Base-by-base conservation (phyloP, 2,113 vertebrate species). In the Callaeas wilsoni region DNA sequence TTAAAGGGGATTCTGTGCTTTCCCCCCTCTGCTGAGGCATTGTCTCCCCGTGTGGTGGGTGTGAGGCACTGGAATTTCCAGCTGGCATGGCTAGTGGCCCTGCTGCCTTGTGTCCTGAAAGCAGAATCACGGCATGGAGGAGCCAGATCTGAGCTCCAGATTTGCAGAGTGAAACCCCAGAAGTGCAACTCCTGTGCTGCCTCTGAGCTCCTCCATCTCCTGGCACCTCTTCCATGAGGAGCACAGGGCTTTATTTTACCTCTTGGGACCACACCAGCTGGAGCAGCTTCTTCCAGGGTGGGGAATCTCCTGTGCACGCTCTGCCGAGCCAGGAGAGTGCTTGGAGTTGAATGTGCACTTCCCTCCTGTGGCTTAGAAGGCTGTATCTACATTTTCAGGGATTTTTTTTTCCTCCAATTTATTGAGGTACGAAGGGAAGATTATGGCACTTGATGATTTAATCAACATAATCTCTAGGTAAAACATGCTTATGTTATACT, bases 381-480 rank as follows among this genome's bases (percentile, higher is more conserved):
- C 60, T 85, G 0, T 30, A 87, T 94, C 83, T 71, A 5, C 80
- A 85, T 95, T 95, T 97, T 92, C 90, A 90, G 71, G 75, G 11
- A 7, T 71, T 41, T 22, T 65, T 56, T 62, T 46, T 70, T 85
- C 91, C 87, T 63, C 65, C 76, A 41, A 62, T 6, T 96, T 93
- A 84, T 6, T 71, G 80, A 90, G 29, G 80, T 71, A 71, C 5
- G 46, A 89, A 82, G 74, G 76, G 77, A 93, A 93, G 95, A 97
- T 98, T 96, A 96, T 90, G 93, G 94, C 90, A 96, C 96, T 97
- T 97, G 97, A 97, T 97, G 97, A 97, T 97, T 98, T 97, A 98
- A 98, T 98, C 96, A 96, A 87, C 86, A 78, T 97, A 97, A 97
- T 97, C 97, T 98, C 96, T 92, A 97, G 97, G 97, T 96, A 97